These are phyloP conservation scores for Hylaea fasciaria DNA, from an alignment of 2,888 invertebrate species.

Conservation along the genomic window DNA sequence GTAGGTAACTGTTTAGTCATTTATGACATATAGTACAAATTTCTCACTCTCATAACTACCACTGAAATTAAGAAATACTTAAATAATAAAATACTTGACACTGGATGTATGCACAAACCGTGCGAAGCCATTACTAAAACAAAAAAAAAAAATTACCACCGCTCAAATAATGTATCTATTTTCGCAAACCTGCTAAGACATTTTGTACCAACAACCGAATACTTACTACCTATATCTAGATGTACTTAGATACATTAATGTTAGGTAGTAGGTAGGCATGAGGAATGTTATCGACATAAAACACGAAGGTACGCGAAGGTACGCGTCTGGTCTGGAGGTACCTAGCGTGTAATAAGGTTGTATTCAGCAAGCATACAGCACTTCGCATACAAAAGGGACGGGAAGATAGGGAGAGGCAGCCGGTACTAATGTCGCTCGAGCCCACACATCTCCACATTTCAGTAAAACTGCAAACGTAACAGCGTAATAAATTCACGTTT, in stretches of 20 bases:
- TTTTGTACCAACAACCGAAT: too few species aligned
- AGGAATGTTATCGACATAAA: conserved; percentile 30
- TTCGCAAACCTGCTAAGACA: too few species aligned
- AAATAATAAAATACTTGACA: too few species aligned
- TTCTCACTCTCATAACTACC: too few species aligned
- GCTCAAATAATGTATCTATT: too few species aligned
- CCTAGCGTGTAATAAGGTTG: conserved; percentile 20
- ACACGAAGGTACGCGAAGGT: conserved; percentile 11
- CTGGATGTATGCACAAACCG: too few species aligned
- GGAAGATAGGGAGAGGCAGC: conserved; percentile 54
- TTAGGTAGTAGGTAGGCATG: conserved; percentile 16
- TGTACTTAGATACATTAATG: not conserved
- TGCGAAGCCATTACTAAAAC: too few species aligned
- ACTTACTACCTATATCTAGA: too few species aligned
- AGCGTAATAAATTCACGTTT: conserved; percentile 81
- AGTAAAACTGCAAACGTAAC: conserved; percentile 82
- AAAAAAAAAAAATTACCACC: too few species aligned
- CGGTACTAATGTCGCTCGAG: conserved; percentile 68
- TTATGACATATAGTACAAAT: too few species aligned
- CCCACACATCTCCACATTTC: conserved; percentile 77
- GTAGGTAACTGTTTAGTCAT: too few species aligned
- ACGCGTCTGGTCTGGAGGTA: conserved; percentile 9
- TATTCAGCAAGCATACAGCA: conserved; percentile 30
- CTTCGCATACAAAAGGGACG: conserved; percentile 45
- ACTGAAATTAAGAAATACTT: too few species aligned